Conservation (phyloP, 2,113 vertebrate genomes). For the Euleptes europaea region DNA sequence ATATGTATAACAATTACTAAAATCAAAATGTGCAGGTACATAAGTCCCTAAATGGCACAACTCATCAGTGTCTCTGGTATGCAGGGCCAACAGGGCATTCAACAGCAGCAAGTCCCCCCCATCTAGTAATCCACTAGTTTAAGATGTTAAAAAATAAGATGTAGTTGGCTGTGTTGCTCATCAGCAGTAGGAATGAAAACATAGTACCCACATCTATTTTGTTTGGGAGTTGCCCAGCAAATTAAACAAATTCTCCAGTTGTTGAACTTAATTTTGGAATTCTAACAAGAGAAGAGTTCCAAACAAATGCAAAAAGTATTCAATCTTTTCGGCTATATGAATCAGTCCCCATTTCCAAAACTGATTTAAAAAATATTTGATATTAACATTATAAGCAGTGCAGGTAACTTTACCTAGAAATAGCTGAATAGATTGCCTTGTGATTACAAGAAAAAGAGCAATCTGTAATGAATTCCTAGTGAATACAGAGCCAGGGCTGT, state of each 20-base stretch:
- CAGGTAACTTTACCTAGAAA: neutral
- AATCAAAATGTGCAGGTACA: too few species aligned
- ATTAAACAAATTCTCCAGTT: neutral
- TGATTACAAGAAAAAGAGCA: neutral
- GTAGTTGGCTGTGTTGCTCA: neutral
- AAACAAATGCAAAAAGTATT: neutral
- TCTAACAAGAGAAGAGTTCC: neutral
- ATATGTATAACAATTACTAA: too few species aligned
- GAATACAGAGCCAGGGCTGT: neutral
- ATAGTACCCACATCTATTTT: neutral
- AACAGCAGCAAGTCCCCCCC: too few species aligned
- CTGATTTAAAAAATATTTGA: neutral
- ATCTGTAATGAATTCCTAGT: neutral
- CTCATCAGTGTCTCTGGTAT: too few species aligned
- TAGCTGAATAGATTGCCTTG: neutral
- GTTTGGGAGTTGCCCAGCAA: neutral
- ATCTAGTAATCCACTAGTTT: too few species aligned
- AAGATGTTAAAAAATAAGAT: too few species aligned
- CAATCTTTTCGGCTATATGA: neutral
- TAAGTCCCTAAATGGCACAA: too few species aligned
- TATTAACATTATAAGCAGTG: neutral
- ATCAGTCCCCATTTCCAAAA: neutral
- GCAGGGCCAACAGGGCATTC: too few species aligned
- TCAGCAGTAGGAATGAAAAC: neutral
- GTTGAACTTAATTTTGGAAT: neutral